These are phyloP conservation scores for Neomorphus geoffroyi DNA, from an alignment of 2,797 vertebrate genomes.

Conservation along the genomic window DNA sequence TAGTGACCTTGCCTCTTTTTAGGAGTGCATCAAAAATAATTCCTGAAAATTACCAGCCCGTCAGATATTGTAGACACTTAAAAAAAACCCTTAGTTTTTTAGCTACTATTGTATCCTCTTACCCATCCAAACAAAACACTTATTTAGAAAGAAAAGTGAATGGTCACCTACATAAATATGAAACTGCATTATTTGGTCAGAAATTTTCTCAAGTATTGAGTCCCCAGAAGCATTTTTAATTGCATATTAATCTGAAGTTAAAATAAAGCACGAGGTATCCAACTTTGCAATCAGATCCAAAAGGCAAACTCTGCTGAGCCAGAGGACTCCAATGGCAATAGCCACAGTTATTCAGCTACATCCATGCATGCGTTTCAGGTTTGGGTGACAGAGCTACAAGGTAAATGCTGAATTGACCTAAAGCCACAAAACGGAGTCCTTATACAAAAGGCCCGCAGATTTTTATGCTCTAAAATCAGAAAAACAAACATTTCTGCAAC, in stretches of 20 bases:
- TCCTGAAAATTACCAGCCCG: background rate
- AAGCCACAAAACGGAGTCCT: background rate
- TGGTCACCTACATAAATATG: background rate
- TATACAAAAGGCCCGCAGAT: background rate
- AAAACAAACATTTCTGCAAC: background rate
- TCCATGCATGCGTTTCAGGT: background rate
- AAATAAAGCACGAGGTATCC: background rate
- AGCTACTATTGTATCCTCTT: background rate
- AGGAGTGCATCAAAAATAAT: background rate
- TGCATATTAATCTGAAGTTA: background rate
- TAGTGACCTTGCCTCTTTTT: background rate
- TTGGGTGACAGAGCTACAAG: background rate
- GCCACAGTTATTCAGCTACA: background rate
- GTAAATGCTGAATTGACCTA: background rate
- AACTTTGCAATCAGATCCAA: background rate
- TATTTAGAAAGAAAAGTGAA: background rate
- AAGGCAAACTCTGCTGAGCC: background rate
- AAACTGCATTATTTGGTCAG: background rate
- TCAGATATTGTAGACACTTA: background rate
- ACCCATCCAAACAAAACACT: background rate
- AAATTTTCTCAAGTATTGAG: background rate
- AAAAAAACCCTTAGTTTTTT: fast-evolving
- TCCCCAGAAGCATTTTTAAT: background rate
- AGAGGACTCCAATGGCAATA: background rate
- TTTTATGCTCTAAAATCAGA: background rate